Evolutionary conservation across 2,888 invertebrate species (phyloP).

Genomic region (Macroteleia sp.): DNA sequence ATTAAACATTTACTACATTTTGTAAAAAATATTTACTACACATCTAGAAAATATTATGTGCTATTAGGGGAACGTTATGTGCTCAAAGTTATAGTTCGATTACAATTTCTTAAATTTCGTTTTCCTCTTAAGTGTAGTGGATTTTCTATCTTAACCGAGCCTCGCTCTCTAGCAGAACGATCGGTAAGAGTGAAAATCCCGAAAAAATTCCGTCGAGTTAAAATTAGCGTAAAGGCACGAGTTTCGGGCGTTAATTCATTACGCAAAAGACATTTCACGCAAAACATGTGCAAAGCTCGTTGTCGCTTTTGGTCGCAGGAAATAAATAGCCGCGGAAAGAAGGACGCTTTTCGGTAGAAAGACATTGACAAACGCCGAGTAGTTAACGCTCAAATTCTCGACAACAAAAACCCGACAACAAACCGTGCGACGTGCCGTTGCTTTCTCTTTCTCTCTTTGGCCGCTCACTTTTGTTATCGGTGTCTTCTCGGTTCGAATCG

Average conservation of each 20-base stretch:
- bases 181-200: no score
- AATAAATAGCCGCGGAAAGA: conserved; percentile 44
- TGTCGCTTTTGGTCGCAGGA: conserved; percentile 29
- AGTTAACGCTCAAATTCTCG: conserved; percentile 44
- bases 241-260: conserved; percentile 48
- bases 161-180: no score
- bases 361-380: conserved; percentile 48
- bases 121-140: no score
- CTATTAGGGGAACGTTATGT: no score
- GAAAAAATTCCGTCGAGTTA: conserved; percentile 14
- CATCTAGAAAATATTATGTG: no score
- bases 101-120: no score
- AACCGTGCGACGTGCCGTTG: conserved; percentile 5
- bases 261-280: conserved; percentile 34
- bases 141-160: no score
- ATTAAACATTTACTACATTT: no score
- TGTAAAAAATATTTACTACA: no score
- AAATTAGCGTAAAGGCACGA: conserved; percentile 36
- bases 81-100: no score
- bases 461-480: conserved; percentile 32
- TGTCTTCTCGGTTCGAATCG: conserved; percentile 28
- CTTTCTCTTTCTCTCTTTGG: conserved; percentile 23
- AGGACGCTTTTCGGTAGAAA: conserved; percentile 19
- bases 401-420: conserved; percentile 32
- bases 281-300: conserved; percentile 31